Percentiles rank a stretch among this genome's conserved stretches.
phyloP scores from a whole-genome alignment of 2,888 invertebrate genomes.

The Siphonodentalium dalli region DNA sequence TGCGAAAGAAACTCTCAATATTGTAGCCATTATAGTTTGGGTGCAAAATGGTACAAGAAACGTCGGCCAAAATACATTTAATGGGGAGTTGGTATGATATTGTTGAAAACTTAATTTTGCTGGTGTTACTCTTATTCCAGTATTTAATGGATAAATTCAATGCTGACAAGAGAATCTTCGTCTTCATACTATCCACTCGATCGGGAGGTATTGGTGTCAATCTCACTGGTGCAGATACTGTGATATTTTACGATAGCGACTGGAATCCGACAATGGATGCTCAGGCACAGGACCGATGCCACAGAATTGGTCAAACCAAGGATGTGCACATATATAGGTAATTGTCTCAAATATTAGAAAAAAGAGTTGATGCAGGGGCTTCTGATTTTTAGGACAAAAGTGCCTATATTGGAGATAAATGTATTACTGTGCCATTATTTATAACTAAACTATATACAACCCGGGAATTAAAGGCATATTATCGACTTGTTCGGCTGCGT shows the following conservation, averaged over 20 bases:
- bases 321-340: conserved; percentile 96
- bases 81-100: not conserved
- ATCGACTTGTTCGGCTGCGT: too few relatives aligned
- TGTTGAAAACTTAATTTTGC: not conserved
- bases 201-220: conserved; percentile 98
- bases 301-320: conserved; percentile 98
- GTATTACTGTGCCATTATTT: too few relatives aligned
- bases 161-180: conserved; percentile 91
- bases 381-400: too few relatives aligned
- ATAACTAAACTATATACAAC: too few relatives aligned
- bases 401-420: too few relatives aligned
- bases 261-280: conserved; percentile 99
- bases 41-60: too few relatives aligned
- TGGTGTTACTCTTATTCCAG: conserved; percentile 64
- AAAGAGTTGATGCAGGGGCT: too few relatives aligned
- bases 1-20: too few relatives aligned
- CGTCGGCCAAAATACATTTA: too few relatives aligned
- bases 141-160: conserved; percentile 97
- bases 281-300: conserved; percentile 79
- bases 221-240: conserved; percentile 97
- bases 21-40: too few relatives aligned
- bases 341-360: too few relatives aligned
- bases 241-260: conserved; percentile 99
- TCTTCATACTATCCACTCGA: conserved; percentile 95
- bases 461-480: too few relatives aligned